Evolutionary conservation across 2,797 vertebrate genomes (phyloP).

Genomic region (Sciaenops ocellatus): DNA sequence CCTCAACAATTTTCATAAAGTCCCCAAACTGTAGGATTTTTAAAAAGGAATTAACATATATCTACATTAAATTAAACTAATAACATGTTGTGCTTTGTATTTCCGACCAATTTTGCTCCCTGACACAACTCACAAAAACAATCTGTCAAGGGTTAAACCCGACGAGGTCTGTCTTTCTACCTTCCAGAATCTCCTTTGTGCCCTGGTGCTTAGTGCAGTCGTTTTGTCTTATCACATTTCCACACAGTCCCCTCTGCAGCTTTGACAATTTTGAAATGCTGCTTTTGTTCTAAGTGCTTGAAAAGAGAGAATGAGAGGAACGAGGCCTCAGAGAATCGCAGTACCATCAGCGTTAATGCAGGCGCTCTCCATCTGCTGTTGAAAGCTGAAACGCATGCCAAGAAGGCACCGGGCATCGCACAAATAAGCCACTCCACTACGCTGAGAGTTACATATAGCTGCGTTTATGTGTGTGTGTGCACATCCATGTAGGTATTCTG

Average conservation of each 20-base stretch:
- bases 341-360: conserved; percentile 79
- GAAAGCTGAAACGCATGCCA: conserved; percentile 54
- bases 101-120: conserved; percentile 8
- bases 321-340: conserved; percentile 68
- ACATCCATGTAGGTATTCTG: conserved; percentile 1
- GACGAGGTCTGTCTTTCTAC: conserved; percentile 47
- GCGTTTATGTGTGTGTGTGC: conserved; percentile 12
- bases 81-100: neutral
- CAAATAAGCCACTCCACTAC: neutral
- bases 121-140: conserved; percentile 35
- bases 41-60: neutral
- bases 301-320: conserved; percentile 68
- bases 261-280: conserved; percentile 68
- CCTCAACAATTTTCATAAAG: neutral
- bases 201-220: conserved; percentile 40
- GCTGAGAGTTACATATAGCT: conserved; percentile 8
- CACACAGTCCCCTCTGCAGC: conserved; percentile 70
- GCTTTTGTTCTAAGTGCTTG: conserved; percentile 68
- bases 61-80: neutral
- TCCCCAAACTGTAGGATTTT: neutral
- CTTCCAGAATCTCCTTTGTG: conserved; percentile 61
- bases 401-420: conserved; percentile 37
- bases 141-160: conserved; percentile 41
- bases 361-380: conserved; percentile 67
- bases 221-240: conserved; percentile 77